Evolutionary conservation across 2,888 invertebrate genomes (phyloP).

Genomic region (Harpagoxenus sublaevis): DNA sequence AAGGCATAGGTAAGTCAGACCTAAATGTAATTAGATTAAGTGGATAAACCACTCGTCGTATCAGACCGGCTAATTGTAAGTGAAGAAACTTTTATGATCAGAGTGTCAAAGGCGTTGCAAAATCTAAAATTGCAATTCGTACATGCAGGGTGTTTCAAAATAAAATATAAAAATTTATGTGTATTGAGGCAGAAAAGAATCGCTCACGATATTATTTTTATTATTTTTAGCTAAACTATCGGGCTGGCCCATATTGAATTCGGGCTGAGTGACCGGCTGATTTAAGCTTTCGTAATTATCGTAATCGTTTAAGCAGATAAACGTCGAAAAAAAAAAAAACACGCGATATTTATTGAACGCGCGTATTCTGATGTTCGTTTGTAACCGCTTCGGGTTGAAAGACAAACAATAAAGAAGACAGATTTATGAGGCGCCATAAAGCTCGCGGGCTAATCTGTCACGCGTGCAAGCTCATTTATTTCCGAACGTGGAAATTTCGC

Average conservation of each 20-base stretch:
- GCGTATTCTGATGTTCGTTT: slow-evolving; percentile 7
- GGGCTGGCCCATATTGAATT: not conserved
- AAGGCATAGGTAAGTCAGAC: not conserved
- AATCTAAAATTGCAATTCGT: not conserved
- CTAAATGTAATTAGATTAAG: not conserved
- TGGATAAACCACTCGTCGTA: not conserved
- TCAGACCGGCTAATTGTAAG: not conserved
- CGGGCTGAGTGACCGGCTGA: not conserved
- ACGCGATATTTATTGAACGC: not conserved
- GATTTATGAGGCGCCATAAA: slow-evolving; percentile 51
- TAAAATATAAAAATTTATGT: not conserved
- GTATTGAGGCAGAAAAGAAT: not conserved
- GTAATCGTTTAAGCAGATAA: not conserved
- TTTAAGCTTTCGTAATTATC: not conserved
- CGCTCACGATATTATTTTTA: not conserved
- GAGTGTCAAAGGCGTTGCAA: not conserved
- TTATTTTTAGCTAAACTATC: not conserved
- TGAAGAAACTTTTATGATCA: not conserved
- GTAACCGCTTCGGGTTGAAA: slow-evolving; percentile 20
- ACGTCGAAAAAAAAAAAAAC: not conserved
- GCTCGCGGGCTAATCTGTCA: slow-evolving; percentile 52
- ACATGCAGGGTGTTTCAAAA: not conserved
- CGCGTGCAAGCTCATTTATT: slow-evolving; percentile 55
- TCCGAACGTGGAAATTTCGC: slow-evolving; percentile 37
- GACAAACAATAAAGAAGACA: slow-evolving; percentile 54